Conservation (phyloP, 1,140 invertebrate species). For the Drosophila ogumai region DNA sequence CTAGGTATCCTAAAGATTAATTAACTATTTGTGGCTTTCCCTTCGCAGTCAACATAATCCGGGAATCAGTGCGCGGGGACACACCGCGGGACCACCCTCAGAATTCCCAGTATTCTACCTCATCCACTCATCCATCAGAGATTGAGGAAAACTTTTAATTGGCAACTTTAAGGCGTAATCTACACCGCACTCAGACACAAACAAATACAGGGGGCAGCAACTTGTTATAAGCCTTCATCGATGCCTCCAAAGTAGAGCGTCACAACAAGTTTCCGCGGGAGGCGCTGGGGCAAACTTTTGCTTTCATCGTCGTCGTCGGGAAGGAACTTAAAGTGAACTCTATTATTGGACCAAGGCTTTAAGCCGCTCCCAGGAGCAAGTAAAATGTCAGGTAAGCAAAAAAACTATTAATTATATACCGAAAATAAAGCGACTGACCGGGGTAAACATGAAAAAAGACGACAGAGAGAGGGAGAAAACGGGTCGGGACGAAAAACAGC, state of each 20-base stretch:
- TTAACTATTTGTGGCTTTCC: conserved; percentile 51
- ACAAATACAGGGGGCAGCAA: conserved; percentile 30
- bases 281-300: conserved; percentile 60
- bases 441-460: conserved; percentile 8
- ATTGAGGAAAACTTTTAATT: conserved; percentile 74
- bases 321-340: conserved; percentile 68
- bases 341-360: conserved; percentile 53
- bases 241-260: conserved; percentile 61
- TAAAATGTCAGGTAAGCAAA: conserved; percentile 60
- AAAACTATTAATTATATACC: conserved; percentile 79
- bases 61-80: conserved; percentile 12
- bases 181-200: conserved; percentile 36
- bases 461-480: neutral
- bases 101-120: neutral
- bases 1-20: conserved; percentile 16
- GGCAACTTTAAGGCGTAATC: conserved; percentile 78
- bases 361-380: conserved; percentile 31
- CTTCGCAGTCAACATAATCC: conserved; percentile 24
- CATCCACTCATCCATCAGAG: conserved; percentile 18
- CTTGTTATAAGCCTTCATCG: conserved; percentile 71
- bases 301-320: conserved; percentile 60
- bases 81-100: neutral
- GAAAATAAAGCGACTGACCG: conserved; percentile 61
- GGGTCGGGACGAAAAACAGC: conserved; percentile 27
- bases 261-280: conserved; percentile 59